Conservation (phyloP, 1,140 invertebrate genomes). For the Drosophila leontia region DNA sequence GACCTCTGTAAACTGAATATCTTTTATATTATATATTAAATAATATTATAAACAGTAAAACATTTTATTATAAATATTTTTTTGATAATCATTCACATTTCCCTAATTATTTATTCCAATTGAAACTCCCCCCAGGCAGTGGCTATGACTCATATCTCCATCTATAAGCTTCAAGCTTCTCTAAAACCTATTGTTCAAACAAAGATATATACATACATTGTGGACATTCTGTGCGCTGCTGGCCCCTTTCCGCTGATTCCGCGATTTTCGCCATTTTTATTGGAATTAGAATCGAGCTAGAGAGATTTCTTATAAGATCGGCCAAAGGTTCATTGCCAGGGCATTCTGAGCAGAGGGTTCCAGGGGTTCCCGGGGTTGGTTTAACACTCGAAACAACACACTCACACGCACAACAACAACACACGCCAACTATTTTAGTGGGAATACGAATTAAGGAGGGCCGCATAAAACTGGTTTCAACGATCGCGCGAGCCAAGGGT, state of each 20-base stretch:
- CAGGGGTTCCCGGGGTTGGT: slow-evolving; percentile 33
- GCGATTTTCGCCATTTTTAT: slow-evolving; percentile 39
- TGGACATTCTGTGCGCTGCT: slow-evolving; percentile 35
- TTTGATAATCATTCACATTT: not conserved
- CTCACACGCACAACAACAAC: slow-evolving; percentile 9
- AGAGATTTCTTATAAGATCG: slow-evolving; percentile 49
- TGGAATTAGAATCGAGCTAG: not conserved
- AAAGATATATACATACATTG: slow-evolving; percentile 35
- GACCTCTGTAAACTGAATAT: no score
- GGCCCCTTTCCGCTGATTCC: slow-evolving; percentile 10
- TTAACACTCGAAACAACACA: slow-evolving; percentile 18
- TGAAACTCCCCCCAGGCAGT: not conserved
- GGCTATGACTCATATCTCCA: not conserved
- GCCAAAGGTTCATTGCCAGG: slow-evolving; percentile 38
- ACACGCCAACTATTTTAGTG: slow-evolving; percentile 6
- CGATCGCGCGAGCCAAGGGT: slow-evolving; percentile 43
- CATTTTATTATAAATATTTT: not conserved
- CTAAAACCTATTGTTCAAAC: not conserved
- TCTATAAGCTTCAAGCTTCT: not conserved
- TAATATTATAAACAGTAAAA: not conserved
- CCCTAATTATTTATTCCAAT: not conserved
- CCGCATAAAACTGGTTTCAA: slow-evolving; percentile 24
- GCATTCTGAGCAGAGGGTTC: slow-evolving; percentile 11
- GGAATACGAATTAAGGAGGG: not conserved
- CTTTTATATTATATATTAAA: not conserved